These are phyloP conservation scores for Andrena marginata DNA, from an alignment of 2,888 invertebrate genomes.

Conservation along the genomic window DNA sequence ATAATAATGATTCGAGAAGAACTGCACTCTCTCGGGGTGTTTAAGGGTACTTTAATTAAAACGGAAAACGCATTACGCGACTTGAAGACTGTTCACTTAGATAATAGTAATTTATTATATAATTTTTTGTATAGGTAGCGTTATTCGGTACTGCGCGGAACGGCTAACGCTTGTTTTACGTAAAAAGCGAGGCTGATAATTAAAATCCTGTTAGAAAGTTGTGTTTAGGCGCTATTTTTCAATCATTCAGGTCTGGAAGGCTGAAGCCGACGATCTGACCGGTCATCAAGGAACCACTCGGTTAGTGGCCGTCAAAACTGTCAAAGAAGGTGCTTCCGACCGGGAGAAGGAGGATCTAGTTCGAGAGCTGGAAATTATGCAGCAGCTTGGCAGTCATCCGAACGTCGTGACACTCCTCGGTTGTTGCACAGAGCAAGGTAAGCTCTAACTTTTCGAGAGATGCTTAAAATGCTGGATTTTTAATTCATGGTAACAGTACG, in stretches of 20 bases:
- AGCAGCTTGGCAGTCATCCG: slow-evolving; percentile 92
- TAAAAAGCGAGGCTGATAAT: slow-evolving; percentile 1
- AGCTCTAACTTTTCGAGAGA: slow-evolving; percentile 50
- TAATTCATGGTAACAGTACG: no score
- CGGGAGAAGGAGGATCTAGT: slow-evolving; percentile 92
- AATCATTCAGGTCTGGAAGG: slow-evolving; percentile 90
- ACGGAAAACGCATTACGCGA: neutral
- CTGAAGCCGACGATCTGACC: slow-evolving; percentile 92
- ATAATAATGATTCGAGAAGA: neutral
- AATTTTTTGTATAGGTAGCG: neutral
- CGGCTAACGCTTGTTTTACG: neutral
- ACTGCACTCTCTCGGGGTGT: no score
- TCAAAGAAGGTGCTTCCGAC: slow-evolving; percentile 92
- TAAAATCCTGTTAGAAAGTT: slow-evolving; percentile 24
- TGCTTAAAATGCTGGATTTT: neutral
- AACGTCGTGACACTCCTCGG: slow-evolving; percentile 93
- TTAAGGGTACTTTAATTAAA: slow-evolving; percentile 11
- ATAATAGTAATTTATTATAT: slow-evolving; percentile 10
- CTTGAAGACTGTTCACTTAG: neutral
- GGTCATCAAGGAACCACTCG: slow-evolving; percentile 92
- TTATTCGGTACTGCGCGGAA: neutral
- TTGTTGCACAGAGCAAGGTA: slow-evolving; percentile 94
- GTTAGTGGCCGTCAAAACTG: slow-evolving; percentile 94
- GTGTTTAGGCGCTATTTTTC: slow-evolving; percentile 6
- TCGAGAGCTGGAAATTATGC: slow-evolving; percentile 92